Conservation (phyloP, 2,888 invertebrate species). For the Agonopterix subpropinquella region DNA sequence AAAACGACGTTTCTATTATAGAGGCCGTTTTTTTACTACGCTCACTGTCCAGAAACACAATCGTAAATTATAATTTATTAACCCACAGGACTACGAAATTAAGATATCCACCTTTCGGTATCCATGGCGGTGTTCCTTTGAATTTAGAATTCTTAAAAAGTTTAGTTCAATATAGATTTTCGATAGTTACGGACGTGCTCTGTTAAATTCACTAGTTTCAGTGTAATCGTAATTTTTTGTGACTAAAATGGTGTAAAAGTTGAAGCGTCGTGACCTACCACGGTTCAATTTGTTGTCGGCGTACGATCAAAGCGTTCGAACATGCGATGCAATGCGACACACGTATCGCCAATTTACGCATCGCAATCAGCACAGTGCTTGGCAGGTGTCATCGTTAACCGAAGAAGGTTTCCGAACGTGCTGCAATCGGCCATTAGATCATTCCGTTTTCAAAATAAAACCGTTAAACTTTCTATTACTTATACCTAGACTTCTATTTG, state of each 20-base stretch:
- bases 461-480: not conserved
- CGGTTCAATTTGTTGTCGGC: conserved; percentile 47
- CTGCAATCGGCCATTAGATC: conserved; percentile 1
- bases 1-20: conserved; percentile 71
- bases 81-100: conserved; percentile 57
- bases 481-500: too few relatives aligned
- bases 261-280: conserved; percentile 54
- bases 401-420: conserved; percentile 10
- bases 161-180: conserved; percentile 47
- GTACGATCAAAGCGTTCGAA: conserved; percentile 39
- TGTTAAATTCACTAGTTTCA: not conserved
- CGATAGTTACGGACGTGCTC: conserved; percentile 45
- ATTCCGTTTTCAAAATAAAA: too few relatives aligned
- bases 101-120: conserved; percentile 60
- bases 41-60: conserved; percentile 48
- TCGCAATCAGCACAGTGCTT: conserved; percentile 20
- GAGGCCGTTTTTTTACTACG: conserved; percentile 55
- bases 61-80: conserved; percentile 73
- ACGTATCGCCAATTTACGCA: conserved; percentile 60
- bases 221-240: conserved; percentile 6
- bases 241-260: conserved; percentile 11
- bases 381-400: conserved; percentile 8
- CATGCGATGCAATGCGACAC: conserved; percentile 48
- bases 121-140: conserved; percentile 60
- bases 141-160: conserved; percentile 27